Percentiles rank a stretch among this genome's conserved stretches.
phyloP scores from a whole-genome alignment of 2,888 invertebrate genomes.

The Perdita meconis region DNA sequence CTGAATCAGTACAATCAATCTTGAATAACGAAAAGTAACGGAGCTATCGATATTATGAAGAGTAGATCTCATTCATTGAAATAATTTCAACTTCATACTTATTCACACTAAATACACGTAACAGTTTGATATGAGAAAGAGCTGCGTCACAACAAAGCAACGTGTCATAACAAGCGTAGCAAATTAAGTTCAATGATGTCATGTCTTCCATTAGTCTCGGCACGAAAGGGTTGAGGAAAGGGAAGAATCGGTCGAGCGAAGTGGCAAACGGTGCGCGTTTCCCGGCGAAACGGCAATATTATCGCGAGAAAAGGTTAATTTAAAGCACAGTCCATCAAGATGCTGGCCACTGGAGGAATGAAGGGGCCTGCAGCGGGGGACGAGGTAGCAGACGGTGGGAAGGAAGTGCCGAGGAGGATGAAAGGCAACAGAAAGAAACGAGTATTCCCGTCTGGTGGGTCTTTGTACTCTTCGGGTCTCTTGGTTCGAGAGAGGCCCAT shows the following conservation, averaged over 20 bases:
- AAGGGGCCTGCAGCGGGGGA: slow-evolving; percentile 43
- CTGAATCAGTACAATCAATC: no score
- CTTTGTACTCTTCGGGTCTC: slow-evolving; percentile 68
- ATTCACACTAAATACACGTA: no score
- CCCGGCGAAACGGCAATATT: slow-evolving; percentile 35
- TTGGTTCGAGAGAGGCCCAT: slow-evolving; percentile 44
- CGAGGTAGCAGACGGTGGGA: slow-evolving; percentile 67
- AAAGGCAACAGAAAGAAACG: slow-evolving; percentile 73
- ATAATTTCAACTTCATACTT: no score
- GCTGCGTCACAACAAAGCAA: no score
- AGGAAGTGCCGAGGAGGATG: slow-evolving; percentile 73
- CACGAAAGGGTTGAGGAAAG: no score
- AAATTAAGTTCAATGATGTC: no score
- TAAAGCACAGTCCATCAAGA: slow-evolving; percentile 61
- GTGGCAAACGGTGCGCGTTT: slow-evolving; percentile 1
- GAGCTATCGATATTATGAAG: no score
- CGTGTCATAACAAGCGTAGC: no score
- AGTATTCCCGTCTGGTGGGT: slow-evolving; percentile 75
- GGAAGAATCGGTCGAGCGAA: background rate
- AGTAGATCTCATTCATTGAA: no score
- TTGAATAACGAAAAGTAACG: no score
- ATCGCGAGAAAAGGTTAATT: slow-evolving; percentile 63
- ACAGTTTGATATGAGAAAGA: no score
- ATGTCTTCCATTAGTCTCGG: no score
- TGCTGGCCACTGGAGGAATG: slow-evolving; percentile 53